Evolutionary conservation across 1,140 invertebrate genomes (phyloP), one percentile per base, ranked within the genome.

Genomic region (Mactra quadrangularis): DNA sequence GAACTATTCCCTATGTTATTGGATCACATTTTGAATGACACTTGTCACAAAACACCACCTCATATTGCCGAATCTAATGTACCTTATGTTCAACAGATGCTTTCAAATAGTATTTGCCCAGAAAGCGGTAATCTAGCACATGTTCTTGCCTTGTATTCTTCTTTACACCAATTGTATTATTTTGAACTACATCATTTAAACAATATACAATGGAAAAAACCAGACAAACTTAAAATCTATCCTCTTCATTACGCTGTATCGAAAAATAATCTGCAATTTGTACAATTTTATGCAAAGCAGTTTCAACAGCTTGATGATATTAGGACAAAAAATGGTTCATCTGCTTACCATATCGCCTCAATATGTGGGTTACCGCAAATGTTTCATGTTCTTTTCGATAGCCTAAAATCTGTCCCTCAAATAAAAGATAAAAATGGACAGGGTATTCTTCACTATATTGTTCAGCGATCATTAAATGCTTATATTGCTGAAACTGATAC

Each of bases 231-330:
- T 41, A 29, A 31, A 31, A 25, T 52, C 19, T 55, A 11, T 35
- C 70, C 70, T 55, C 19, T 72, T 38, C 70, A 72, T 72, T 72
- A 72, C 38, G 70, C 70, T 33, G 33, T 22, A n/a, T n/a, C n/a
- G n/a, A n/a, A n/a, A n/a, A n/a, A n/a, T n/a, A n/a, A n/a, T n/a
- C n/a, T n/a, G n/a, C n/a, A n/a, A n/a, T n/a, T n/a, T 35, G 50
- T n/a, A 11, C 50, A 41, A 22, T 29, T 9, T 1, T 27, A 68
- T 68, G 13, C 47, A 47, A 35, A 64, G 22, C 0, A 29, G 29
- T 27, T n/a, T 19, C 47, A 17, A 68, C 22, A 27, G 17, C 0
- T 3, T n/a, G 1, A 41, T 19, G 31, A 62, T 6, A 15, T 6
- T 35, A 35, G 25, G 29, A 11, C 17, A 45, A 27, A 22, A 66